Evolutionary conservation across 2,888 invertebrate species (phyloP), one percentile per base, ranked within the genome.

Genomic region (Mayetiola destructor): DNA sequence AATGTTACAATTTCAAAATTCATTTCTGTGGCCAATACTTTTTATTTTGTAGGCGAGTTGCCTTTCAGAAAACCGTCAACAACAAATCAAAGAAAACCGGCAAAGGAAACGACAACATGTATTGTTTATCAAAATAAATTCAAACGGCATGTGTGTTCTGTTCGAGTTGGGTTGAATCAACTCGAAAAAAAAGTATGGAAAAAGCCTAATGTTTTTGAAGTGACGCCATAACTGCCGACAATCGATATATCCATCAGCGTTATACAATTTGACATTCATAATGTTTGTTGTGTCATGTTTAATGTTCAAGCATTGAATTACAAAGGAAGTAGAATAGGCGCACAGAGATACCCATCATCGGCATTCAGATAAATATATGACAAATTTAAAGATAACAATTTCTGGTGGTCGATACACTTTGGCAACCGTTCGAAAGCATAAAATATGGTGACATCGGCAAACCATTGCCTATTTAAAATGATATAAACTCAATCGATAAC

Each of bases 261-360:
- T 30, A 53, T 30, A 53, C 42, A 48, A 37, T 16, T 27, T 48
- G 27, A 48, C 23, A 48, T 48, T n/a, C 16, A 27, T 48, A 27
- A 48, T 48, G 48, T 48, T 48, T 48, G 48, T 48, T 48, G 27
- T 48, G 48, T 23, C 48, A 48, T 48, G 48, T 48, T 48, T 48
- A n/a, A 48, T 27, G 48, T 48, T 48, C n/a, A 27, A 21, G 48
- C 48, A 27, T 27, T 27, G 27, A 48, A n/a, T 48, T 9, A 48
- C 48, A 48, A 48, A 48, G 16, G 27, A 27, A 16, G 27, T 5
- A 3, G 27, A 48, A 48, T 8, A 27, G 48, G 27, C 48, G 27
- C 40, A 40, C 40, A 16, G 6, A 27, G 27, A 27, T n/a, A 27
- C 6, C 27, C 6, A 48, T n/a, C 48, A 48, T 23, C 2, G 27